phyloP scores from a whole-genome alignment of 2,888 invertebrate genomes.

The Drosophila buzzatii region DNA sequence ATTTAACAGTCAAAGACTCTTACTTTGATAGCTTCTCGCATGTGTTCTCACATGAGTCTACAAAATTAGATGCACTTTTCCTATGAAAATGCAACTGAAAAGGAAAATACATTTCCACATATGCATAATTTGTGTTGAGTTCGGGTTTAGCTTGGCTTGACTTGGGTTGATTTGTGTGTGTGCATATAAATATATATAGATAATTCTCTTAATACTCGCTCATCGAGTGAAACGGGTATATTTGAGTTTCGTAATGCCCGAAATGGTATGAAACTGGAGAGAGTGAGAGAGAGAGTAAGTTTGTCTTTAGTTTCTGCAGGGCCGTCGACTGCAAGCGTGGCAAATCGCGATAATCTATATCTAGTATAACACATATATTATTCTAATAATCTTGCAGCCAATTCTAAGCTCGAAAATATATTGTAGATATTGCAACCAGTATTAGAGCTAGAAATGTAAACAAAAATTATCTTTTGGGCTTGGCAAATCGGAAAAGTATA shows the following conservation, averaged over 20 bases:
- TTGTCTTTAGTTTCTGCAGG: too few relatives aligned
- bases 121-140: conserved; percentile 56
- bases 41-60: background rate
- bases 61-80: conserved; percentile 54
- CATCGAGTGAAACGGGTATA: background rate
- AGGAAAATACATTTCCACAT: conserved; percentile 39
- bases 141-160: conserved; percentile 8
- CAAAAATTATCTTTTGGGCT: background rate
- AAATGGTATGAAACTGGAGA: background rate
- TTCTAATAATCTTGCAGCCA: too few relatives aligned
- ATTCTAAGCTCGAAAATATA: too few relatives aligned
- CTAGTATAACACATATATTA: too few relatives aligned
- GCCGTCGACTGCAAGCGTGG: too few relatives aligned
- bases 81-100: conserved; percentile 44
- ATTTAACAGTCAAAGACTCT: background rate
- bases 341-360: too few relatives aligned
- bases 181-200: background rate
- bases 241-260: background rate
- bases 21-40: conserved; percentile 33
- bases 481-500: background rate
- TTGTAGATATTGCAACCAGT: too few relatives aligned
- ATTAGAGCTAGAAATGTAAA: too few relatives aligned
- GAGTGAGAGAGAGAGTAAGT: too few relatives aligned
- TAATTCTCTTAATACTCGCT: background rate
- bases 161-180: conserved; percentile 1